Evolutionary conservation across 2,888 invertebrate species (phyloP).

Genomic region (Apeira syringaria): DNA sequence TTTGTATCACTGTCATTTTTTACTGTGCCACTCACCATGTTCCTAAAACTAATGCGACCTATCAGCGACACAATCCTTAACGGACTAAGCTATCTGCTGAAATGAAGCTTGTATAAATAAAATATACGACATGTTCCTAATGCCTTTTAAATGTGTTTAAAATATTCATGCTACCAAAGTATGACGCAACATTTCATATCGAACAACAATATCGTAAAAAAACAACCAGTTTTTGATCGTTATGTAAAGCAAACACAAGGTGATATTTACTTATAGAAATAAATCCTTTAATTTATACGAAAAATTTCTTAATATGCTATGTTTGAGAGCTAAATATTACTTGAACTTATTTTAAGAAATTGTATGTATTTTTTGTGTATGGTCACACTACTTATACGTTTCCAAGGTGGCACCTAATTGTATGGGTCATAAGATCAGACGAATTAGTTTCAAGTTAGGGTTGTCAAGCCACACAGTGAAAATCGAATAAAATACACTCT

Average conservation of each 20-base stretch:
- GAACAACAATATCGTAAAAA: constrained; percentile 40
- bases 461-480: constrained; percentile 14
- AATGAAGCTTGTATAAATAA: constrained; percentile 56
- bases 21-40: constrained; percentile 35
- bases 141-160: constrained; percentile 59
- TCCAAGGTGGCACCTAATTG: constrained; percentile 22
- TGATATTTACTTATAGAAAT: constrained; percentile 11
- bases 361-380: constrained; percentile 3
- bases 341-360: constrained; percentile 3
- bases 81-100: constrained; percentile 52
- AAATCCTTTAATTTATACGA: constrained; percentile 4
- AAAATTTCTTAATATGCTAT: not conserved
- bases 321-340: constrained; percentile 1
- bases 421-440: constrained; percentile 47
- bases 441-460: constrained; percentile 39
- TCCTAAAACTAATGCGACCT: constrained; percentile 21
- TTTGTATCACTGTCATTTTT: constrained; percentile 32
- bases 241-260: constrained; percentile 33
- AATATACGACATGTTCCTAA: constrained; percentile 41
- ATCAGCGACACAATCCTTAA: constrained; percentile 23
- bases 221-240: constrained; percentile 38
- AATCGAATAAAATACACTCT: not conserved
- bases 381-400: constrained; percentile 33
- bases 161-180: constrained; percentile 50
- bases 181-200: constrained; percentile 48